Conservation (phyloP, 2,888 invertebrate species). For the Boloria selene region DNA sequence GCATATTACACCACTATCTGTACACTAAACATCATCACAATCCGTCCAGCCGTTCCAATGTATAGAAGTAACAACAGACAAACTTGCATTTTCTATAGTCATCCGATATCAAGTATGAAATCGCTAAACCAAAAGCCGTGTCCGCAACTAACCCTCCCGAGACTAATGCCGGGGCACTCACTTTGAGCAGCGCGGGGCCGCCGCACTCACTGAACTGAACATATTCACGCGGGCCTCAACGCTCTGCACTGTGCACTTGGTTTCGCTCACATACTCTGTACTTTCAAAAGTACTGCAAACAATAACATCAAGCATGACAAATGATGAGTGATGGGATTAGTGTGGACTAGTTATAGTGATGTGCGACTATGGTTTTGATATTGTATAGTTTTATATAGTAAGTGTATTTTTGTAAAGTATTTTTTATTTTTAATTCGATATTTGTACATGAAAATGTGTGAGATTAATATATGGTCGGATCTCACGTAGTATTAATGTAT, state of each 20-base stretch:
- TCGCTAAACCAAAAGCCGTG: neutral
- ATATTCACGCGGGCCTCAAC: conserved; percentile 80
- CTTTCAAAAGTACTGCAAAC: conserved; percentile 81
- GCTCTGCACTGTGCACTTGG: conserved; percentile 73
- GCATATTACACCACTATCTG: no score
- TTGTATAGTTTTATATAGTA: neutral
- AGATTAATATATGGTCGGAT: no score
- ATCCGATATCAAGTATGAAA: no score
- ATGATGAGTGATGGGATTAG: conserved; percentile 28
- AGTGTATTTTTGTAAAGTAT: no score
- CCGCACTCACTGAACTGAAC: conserved; percentile 74
- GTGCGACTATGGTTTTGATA: conserved; percentile 16
- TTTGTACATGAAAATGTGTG: no score
- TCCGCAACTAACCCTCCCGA: neutral
- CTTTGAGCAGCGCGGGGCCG: conserved; percentile 72
- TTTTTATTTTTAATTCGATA: neutral
- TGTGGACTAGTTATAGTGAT: conserved; percentile 5
- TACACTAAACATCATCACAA: no score
- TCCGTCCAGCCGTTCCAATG: no score
- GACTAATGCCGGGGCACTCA: conserved; percentile 57
- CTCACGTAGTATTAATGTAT: no score
- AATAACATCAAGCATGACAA: conserved; percentile 68
- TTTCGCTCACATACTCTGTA: conserved; percentile 78
- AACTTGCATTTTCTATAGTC: no score
- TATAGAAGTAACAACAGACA: no score